These are phyloP conservation scores for Clupea harengus DNA, from an alignment of 2,113 vertebrate genomes.

Conservation along the genomic window DNA sequence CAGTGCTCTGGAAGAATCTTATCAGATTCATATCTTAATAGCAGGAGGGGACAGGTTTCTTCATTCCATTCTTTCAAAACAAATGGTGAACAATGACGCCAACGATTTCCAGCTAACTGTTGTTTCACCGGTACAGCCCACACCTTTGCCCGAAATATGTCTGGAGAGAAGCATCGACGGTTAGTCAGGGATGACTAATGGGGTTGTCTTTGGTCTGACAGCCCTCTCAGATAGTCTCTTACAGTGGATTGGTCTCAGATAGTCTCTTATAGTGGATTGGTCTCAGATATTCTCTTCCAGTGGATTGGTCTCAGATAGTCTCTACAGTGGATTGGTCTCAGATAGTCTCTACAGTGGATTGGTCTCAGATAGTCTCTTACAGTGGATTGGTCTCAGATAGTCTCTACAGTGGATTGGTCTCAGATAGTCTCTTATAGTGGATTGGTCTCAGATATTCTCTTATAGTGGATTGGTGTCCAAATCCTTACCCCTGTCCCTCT, in stretches of 20 bases:
- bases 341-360: too few relatives aligned
- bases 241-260: too few relatives aligned
- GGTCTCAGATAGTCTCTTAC: neutral
- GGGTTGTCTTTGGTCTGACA: neutral
- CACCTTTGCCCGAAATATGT: neutral
- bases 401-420: neutral
- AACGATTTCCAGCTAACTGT: neutral
- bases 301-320: neutral
- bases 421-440: too few relatives aligned
- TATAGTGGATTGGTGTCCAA: neutral
- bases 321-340: neutral
- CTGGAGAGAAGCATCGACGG: neutral
- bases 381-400: neutral
- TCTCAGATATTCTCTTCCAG: too few relatives aligned
- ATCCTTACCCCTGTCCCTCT: neutral
- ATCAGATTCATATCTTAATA: neutral
- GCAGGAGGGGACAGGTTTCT: neutral
- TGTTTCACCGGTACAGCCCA: neutral
- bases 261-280: too few relatives aligned
- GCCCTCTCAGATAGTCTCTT: too few relatives aligned
- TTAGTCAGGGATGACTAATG: neutral
- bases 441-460: neutral
- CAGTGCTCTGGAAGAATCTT: neutral
- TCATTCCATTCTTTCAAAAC: neutral
- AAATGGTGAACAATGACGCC: neutral